Evolutionary conservation across 2,113 vertebrate genomes (phyloP).

Genomic region (Myanophis thanlyinensis): DNA sequence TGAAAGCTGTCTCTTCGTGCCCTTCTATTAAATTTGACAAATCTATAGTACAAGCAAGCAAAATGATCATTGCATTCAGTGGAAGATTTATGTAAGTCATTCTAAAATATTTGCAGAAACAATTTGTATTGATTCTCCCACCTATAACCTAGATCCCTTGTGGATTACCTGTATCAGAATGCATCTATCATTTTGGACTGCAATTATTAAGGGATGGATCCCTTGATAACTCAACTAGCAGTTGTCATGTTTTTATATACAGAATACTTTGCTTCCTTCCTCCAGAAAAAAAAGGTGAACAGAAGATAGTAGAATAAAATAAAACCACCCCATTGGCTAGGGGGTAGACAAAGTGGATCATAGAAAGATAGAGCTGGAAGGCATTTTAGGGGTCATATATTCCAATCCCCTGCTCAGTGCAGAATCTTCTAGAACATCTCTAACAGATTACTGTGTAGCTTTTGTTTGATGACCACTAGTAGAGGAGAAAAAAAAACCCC

Average conservation of each 20-base stretch:
- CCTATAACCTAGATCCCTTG: background rate
- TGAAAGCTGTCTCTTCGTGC: conserved; percentile 20
- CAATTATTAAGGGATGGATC: background rate
- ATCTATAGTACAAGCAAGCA: conserved; percentile 46
- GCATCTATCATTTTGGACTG: background rate
- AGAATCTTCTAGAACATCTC: background rate
- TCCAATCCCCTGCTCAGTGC: background rate
- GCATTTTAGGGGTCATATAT: background rate
- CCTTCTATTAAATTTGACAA: conserved; percentile 43
- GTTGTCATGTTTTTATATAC: background rate
- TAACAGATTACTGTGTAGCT: background rate
- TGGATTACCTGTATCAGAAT: background rate
- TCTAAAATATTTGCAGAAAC: background rate
- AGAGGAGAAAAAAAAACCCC: background rate
- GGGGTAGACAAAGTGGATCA: background rate
- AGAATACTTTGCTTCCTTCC: background rate
- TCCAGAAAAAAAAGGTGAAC: background rate
- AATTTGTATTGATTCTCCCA: background rate
- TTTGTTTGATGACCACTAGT: background rate
- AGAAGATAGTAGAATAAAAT: background rate
- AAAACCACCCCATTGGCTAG: background rate
- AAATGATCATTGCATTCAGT: conserved; percentile 6
- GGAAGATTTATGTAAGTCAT: background rate
- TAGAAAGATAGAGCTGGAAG: background rate
- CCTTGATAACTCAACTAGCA: background rate